phyloP scores from a whole-genome alignment of 2,113 vertebrate species.

The Empidonax alnorum region DNA sequence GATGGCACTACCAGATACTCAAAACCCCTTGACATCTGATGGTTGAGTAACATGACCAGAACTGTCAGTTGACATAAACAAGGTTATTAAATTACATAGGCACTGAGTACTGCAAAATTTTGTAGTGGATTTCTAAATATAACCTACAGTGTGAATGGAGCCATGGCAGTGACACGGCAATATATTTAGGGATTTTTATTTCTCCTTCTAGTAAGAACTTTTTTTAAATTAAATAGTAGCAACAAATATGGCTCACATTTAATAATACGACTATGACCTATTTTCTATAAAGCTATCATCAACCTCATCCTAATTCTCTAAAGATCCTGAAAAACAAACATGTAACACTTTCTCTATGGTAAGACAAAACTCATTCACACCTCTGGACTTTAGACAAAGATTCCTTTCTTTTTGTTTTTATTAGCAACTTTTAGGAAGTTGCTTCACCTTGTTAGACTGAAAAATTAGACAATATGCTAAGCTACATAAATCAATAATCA shows the following conservation, averaged over 20 bases:
- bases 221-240: neutral
- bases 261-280: neutral
- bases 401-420: neutral
- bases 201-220: neutral
- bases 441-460: neutral
- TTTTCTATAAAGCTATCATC: neutral
- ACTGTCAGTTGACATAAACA: constrained; percentile 51
- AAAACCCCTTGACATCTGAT: constrained; percentile 37
- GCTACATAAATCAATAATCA: neutral
- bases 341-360: neutral
- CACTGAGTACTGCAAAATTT: constrained; percentile 38
- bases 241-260: neutral
- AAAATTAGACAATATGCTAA: neutral
- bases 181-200: neutral
- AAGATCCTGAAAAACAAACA: neutral
- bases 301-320: neutral
- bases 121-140: constrained; percentile 52
- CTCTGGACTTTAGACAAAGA: neutral
- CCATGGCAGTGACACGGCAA: neutral
- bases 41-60: constrained; percentile 30
- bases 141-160: constrained; percentile 52
- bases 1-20: neutral
- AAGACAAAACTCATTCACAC: neutral
- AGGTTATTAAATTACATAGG: constrained; percentile 49
- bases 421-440: neutral